phyloP scores from a whole-genome alignment of 2,888 invertebrate genomes.

The Clivina fossor region DNA sequence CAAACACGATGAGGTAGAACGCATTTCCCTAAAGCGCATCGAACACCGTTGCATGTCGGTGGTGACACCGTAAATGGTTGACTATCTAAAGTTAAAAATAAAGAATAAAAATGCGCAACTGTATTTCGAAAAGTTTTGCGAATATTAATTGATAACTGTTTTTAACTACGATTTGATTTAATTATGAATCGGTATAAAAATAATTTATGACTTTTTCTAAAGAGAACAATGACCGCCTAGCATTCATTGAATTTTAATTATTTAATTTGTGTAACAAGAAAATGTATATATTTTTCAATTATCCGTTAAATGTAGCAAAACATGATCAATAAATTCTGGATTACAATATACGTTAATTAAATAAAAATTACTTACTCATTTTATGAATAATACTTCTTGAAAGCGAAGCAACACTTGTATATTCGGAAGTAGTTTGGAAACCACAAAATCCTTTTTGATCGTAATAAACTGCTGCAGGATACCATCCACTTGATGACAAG shows the following conservation, averaged over 20 bases:
- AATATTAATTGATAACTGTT: slow-evolving; percentile 22
- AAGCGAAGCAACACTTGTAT: slow-evolving; percentile 59
- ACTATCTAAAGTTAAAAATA: slow-evolving; percentile 17
- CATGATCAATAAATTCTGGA: no score
- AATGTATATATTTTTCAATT: no score
- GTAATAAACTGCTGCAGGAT: slow-evolving; percentile 68
- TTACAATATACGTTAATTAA: background rate
- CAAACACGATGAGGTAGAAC: slow-evolving; percentile 62
- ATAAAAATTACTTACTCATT: slow-evolving; percentile 52
- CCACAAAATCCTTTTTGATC: slow-evolving; percentile 61
- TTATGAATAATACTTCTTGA: slow-evolving; percentile 56
- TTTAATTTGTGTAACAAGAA: no score
- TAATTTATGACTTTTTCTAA: no score
- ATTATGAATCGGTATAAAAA: no score
- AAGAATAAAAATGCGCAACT: no score
- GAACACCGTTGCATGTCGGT: slow-evolving; percentile 60
- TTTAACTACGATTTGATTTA: no score
- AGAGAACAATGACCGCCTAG: no score
- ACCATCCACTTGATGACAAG: slow-evolving; percentile 67
- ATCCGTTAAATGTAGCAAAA: no score
- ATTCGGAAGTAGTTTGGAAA: slow-evolving; percentile 52
- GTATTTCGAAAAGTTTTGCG: background rate
- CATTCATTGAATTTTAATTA: no score
- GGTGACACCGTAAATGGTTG: slow-evolving; percentile 36
- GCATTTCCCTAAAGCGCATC: slow-evolving; percentile 73